Evolutionary conservation across 2,888 invertebrate genomes (phyloP), one percentile per base, ranked within the genome.

Genomic region (Protodeltote pygarga): DNA sequence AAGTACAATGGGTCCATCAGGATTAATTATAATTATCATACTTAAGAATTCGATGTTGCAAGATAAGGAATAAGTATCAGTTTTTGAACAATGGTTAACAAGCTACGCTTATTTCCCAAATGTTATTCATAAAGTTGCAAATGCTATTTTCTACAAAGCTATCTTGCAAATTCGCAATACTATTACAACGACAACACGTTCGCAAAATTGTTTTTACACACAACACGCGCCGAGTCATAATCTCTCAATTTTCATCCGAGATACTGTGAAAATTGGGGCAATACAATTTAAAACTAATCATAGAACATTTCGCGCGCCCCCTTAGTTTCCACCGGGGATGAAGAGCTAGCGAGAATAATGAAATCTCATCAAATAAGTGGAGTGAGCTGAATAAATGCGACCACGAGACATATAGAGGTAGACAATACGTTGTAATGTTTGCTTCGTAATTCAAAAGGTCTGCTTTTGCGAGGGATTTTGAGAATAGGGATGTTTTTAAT

Each of bases 291-390:
- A 71, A 73, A 74, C 67, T 68, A 67, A 74, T 67, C 71, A 62
- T 50, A 57, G 50, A 59, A 59, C 64, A 67, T 61, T 61, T 47
- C 38, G 21, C 35, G 35, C 41, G 34, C 34, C 42, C 61, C 54
- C 48, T 61, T 61, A 64, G 66, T 66, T 66, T 55, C 21, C 44
- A 31, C 16, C 4, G 19, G n/a, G 41, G 28, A 50, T 67, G 73
- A 75, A 77, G 77, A 79, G 77, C 77, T 73, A 60, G 74, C 78
- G 74, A 54, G 77, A 73, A 77, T 80, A 80, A 82, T 81, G 76
- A 77, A 81, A 76, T 77, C 74, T 75, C 70, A 65, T 76, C 76
- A 77, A 81, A 81, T 78, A 80, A 79, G 79, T 71, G 71, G 63
- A 44, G 34, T 44, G 62, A 48, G 74, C 61, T 70, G 74, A 77